Percentiles rank a stretch among this genome's conserved stretches.
phyloP scores from a whole-genome alignment of 2,797 vertebrate genomes.

The Distichodus sexfasciatus region DNA sequence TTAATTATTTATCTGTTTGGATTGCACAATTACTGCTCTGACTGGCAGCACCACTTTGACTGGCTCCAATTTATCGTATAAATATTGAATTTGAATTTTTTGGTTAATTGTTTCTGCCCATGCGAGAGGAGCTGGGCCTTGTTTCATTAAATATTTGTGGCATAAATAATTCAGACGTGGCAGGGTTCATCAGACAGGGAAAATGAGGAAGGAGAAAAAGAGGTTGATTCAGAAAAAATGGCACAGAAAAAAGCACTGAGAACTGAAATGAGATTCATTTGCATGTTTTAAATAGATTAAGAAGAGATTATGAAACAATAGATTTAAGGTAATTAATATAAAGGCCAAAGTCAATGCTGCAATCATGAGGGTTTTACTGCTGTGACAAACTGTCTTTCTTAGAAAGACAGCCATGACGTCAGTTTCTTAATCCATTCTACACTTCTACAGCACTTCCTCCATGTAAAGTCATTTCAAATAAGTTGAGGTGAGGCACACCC shows the following conservation, averaged over 20 bases:
- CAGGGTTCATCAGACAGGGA: slow-evolving; percentile 14
- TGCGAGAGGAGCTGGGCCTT: slow-evolving; percentile 22
- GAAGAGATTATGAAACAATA: background rate
- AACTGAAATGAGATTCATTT: background rate
- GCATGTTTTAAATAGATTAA: slow-evolving; percentile 6
- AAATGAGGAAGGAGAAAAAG: background rate
- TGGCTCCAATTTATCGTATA: slow-evolving; percentile 39
- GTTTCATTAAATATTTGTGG: slow-evolving; percentile 50
- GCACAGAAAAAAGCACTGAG: background rate
- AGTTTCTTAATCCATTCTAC: background rate
- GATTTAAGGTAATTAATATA: background rate
- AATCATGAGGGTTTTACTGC: background rate
- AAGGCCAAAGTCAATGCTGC: slow-evolving; percentile 15
- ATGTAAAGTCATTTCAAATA: background rate
- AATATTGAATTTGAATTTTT: slow-evolving; percentile 45
- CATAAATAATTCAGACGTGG: slow-evolving; percentile 47
- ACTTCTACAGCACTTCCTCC: background rate
- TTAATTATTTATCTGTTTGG: slow-evolving; percentile 49
- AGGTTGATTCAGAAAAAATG: background rate
- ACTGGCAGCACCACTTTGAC: slow-evolving; percentile 26
- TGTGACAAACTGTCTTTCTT: background rate
- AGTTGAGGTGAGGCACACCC: background rate
- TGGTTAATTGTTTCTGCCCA: slow-evolving; percentile 40
- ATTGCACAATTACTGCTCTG: slow-evolving; percentile 44
- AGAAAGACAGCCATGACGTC: background rate